A percentile compares a stretch with the other conserved stretches of the same genome.
Conservation (phyloP, 2,888 invertebrate genomes). For the Heliconius cydno region DNA sequence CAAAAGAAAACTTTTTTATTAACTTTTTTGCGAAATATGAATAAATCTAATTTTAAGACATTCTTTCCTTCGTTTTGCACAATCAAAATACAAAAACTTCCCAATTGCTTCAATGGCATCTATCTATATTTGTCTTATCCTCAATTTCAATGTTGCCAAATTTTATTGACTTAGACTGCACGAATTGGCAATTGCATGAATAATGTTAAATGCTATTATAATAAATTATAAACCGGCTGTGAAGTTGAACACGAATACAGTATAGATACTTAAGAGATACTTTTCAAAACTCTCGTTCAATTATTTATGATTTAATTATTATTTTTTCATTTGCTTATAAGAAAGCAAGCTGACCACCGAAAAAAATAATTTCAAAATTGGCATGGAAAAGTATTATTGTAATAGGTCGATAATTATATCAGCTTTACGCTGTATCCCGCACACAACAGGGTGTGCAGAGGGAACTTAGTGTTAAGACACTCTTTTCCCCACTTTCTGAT, state of each 20-base stretch:
- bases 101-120: not conserved
- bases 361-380: too few species aligned
- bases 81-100: not conserved
- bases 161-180: slow-evolving; percentile 10
- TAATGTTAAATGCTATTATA: slow-evolving; percentile 3
- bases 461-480: too few species aligned
- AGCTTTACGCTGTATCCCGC: too few species aligned
- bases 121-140: not conserved
- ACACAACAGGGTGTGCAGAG: too few species aligned
- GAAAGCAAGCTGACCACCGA: too few species aligned
- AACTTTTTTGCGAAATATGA: too few species aligned
- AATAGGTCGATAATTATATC: too few species aligned
- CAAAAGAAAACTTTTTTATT: too few species aligned
- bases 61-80: not conserved
- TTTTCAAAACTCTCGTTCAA: not conserved
- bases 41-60: too few species aligned
- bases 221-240: slow-evolving; percentile 1
- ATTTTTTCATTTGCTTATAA: not conserved
- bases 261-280: not conserved
- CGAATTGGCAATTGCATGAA: slow-evolving; percentile 1
- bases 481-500: too few species aligned
- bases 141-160: not conserved
- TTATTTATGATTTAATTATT: not conserved
- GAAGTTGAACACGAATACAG: not conserved
- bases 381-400: too few species aligned